These are phyloP conservation scores for Tachuris rubrigastra DNA, from an alignment of 2,113 vertebrate species.

Conservation along the genomic window DNA sequence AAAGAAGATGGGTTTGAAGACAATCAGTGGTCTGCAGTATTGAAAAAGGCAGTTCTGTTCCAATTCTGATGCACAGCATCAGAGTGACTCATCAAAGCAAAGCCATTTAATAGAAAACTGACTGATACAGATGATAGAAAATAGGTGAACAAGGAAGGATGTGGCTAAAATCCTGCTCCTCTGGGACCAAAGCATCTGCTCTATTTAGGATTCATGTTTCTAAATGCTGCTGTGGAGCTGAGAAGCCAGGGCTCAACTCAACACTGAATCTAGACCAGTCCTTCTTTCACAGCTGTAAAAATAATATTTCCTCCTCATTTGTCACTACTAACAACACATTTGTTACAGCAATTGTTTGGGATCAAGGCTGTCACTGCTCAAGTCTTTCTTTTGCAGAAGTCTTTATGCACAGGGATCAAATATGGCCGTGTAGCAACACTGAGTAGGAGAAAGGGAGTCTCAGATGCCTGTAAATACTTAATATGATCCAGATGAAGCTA, in stretches of 20 bases:
- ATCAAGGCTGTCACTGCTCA: neutral
- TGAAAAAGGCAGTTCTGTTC: neutral
- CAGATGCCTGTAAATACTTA: neutral
- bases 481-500: neutral
- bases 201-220: neutral
- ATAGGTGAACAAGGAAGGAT: neutral
- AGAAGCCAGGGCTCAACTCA: neutral
- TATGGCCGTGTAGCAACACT: neutral
- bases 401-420: neutral
- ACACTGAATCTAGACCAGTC: neutral
- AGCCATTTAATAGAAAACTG: neutral
- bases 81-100: neutral
- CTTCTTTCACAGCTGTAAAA: constrained; percentile 6
- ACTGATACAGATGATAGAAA: neutral
- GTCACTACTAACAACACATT: neutral
- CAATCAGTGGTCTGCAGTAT: neutral
- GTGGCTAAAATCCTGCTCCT: neutral
- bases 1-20: neutral
- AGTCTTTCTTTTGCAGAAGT: neutral
- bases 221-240: neutral
- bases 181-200: neutral
- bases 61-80: neutral
- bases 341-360: neutral
- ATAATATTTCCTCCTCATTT: neutral
- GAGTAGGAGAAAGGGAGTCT: neutral